Evolutionary conservation across 2,113 vertebrate genomes (phyloP).

Genomic region (Rattus norvegicus): GRCr8 NC_086033.1:88580501-88581000

Average conservation of each 20-base stretch:
- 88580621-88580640: constrained; percentile 57
- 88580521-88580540: constrained; percentile 11
- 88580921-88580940: not conserved
- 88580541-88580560: constrained; percentile 34
- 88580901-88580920: not conserved
- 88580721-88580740: not conserved
- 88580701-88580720: not conserved
- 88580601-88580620: not conserved
- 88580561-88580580: constrained; percentile 48
- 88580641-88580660: not conserved
- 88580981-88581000: not conserved
- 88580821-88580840: not conserved
- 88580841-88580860: not conserved
- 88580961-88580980: not conserved
- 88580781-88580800: not conserved
- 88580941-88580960: not conserved
- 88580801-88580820: not conserved
- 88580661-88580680: not conserved
- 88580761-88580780: not conserved
- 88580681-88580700: constrained; percentile 6
- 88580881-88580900: no score
- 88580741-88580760: constrained; percentile 12
- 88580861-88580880: not conserved
- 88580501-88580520: constrained; percentile 56
- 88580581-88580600: constrained; percentile 49